Base-by-base conservation (phyloP, 2,113 vertebrate genomes). In the Meles meles region DNA sequence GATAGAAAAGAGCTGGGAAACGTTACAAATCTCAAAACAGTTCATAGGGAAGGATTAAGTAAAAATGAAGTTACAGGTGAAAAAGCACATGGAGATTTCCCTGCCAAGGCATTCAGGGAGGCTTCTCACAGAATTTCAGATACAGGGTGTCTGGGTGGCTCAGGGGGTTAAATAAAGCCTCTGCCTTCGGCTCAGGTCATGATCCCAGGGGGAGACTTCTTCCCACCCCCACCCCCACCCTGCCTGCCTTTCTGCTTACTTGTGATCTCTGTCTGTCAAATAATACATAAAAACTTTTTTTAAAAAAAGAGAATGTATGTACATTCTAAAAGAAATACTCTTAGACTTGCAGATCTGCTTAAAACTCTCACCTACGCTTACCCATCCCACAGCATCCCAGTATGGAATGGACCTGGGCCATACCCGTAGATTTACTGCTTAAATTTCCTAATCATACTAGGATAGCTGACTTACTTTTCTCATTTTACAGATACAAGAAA, bases 1-100 rank as follows among this genome's bases (percentile, higher is more conserved):
- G 49, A 72, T 6, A 90, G 80, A 95, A 97, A 65, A 93, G 69
- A 96, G 39, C 84, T 89, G 7, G 93, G 92, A 95, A 98, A 61
- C 95, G 88, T 65, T 61, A 88, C 10, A 91, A 95, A 90, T 77
- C 90, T 96, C 74, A 97, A 27, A 96, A 55, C 31, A 90, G 20
- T 74, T 94, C 55, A 4, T 0, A 96, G 61, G 63, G 52, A 96
- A 93, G 79, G 57, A 96, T 96, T 74, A 96, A 85, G 95, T 23
- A 93, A 98, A 96, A 93, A 91, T 94, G 59, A 96, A 95, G 42
- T 93, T 98, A 84, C 42, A 93, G 84, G 92, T 84, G 61, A 97
- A 97, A 94, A 98, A 98, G 27, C 27, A 96, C 93, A 94, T 91
- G 52, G 21, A 80, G 90, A 17, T 52, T 96, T 94, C 7, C 6